Evolutionary conservation across 2,113 vertebrate species (phyloP).

Genomic region (Blennius ocellaris): DNA sequence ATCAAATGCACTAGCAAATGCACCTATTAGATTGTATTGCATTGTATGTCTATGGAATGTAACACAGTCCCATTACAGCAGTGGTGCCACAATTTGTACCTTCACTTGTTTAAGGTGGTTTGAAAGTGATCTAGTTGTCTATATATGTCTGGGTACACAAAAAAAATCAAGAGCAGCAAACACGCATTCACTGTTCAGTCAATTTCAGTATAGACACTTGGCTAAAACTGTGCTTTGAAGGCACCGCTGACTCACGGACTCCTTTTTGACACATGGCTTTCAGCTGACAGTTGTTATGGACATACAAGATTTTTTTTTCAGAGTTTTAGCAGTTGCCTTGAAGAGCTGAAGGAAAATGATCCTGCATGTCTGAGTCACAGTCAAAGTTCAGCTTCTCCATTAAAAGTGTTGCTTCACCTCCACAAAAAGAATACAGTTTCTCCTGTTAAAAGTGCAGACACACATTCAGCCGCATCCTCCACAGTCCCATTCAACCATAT

Average conservation of each 20-base stretch:
- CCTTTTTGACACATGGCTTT: neutral
- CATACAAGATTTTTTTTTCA: neutral
- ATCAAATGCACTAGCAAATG: too few species aligned
- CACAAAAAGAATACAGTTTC: neutral
- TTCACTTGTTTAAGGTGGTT: too few species aligned
- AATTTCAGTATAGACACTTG: too few species aligned
- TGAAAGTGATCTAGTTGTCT: neutral
- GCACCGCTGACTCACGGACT: neutral
- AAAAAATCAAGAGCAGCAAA: neutral
- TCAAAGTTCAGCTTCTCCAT: neutral
- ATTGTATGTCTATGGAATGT: too few species aligned
- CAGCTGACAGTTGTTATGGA: neutral
- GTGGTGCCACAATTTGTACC: too few species aligned
- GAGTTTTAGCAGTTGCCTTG: neutral
- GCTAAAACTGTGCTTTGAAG: too few species aligned
- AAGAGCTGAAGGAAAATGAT: neutral
- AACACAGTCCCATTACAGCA: too few species aligned
- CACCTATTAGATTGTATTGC: too few species aligned
- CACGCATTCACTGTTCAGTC: neutral
- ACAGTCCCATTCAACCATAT: neutral
- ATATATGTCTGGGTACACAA: neutral
- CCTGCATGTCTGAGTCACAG: neutral
- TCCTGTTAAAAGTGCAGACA: conserved; percentile 6
- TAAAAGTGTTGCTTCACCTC: neutral
- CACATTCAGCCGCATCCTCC: neutral